Evolutionary conservation across 2,888 invertebrate species (phyloP), one percentile per base, ranked within the genome.

Genomic region (Eristalis tenax): DNA sequence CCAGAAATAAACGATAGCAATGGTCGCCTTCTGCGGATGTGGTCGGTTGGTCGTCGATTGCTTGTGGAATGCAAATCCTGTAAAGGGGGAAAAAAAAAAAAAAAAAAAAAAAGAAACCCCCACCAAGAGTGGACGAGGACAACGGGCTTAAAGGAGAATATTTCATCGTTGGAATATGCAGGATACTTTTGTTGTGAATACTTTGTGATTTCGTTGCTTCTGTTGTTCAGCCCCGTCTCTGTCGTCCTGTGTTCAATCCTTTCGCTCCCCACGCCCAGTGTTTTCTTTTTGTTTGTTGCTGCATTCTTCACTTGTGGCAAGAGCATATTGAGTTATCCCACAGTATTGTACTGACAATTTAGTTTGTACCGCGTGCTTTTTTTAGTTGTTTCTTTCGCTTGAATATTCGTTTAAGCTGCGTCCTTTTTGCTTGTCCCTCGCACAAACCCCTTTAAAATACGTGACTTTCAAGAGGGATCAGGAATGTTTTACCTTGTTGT

Each of bases 121-220:
- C n/a, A 15, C n/a, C 43, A 8, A 50, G 6, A 50, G 18, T 18
- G n/a, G 50, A 50, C 38, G 13, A 50, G 50, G 50, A 50, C 50
- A 50, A 5, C 43, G n/a, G 43, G 43, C 2, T 43, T 43, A 50
- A 50, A 18, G 50, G 65, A 61, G 65, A 78, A 78, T 74, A 70
- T 78, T 77, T 82, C 61, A 70, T 86, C 78, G 75, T 71, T 86
- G 43, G 69, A 85, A 85, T 74, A 85, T 85, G 69, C 76, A 74
- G 75, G 56, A 73, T n/a, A n/a, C 75, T 56, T 76, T 81, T 76
- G 66, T 76, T 80, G 75, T 71, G 71, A 23, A 79, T 57, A 78
- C 65, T 79, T 73, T 50, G 28, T 23, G 32, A 26, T n/a, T 71
- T 64, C 61, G 80, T 66, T 69, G 22, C 22, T 81, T 22, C 13